Conservation (phyloP, 2,888 invertebrate species). For the Epiblema foenella region DNA sequence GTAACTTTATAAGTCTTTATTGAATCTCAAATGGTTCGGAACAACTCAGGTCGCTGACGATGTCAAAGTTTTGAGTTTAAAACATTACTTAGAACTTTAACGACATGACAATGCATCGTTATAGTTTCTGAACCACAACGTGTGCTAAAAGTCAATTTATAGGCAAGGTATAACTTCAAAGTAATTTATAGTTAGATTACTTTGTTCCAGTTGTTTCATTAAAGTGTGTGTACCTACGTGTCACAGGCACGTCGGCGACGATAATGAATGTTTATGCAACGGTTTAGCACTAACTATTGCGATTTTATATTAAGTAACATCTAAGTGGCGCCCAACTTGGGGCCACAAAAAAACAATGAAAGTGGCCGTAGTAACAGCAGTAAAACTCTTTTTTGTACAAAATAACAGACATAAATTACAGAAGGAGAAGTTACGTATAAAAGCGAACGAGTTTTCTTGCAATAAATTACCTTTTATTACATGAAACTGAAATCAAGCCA, state of each 20-base stretch:
- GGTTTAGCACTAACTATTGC: conserved; percentile 7
- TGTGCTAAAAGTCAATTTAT: conserved; percentile 23
- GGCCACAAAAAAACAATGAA: neutral
- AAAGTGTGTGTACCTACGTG: conserved; percentile 17
- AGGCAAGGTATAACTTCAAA: conserved; percentile 19
- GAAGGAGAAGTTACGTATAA: no score
- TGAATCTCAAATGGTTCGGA: neutral
- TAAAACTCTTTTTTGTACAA: no score
- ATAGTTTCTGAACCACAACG: conserved; percentile 5
- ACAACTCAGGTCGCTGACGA: neutral
- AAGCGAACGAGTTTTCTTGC: neutral
- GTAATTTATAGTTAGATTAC: conserved; percentile 33
- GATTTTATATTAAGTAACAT: neutral
- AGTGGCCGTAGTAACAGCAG: no score
- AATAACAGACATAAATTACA: no score
- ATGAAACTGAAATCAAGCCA: neutral
- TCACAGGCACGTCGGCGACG: neutral
- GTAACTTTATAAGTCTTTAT: neutral
- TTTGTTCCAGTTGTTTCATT: conserved; percentile 22
- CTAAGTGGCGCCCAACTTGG: conserved; percentile 25
- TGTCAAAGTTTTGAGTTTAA: neutral
- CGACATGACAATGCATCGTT: conserved; percentile 7
- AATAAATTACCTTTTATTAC: neutral
- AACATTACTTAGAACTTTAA: conserved; percentile 12
- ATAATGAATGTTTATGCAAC: conserved; percentile 9